Percentiles rank a stretch among this genome's conserved stretches.
These are phyloP conservation scores for Ambastaia sidthimunki DNA, from an alignment of 2,797 vertebrate genomes.

Conservation along the genomic window DNA sequence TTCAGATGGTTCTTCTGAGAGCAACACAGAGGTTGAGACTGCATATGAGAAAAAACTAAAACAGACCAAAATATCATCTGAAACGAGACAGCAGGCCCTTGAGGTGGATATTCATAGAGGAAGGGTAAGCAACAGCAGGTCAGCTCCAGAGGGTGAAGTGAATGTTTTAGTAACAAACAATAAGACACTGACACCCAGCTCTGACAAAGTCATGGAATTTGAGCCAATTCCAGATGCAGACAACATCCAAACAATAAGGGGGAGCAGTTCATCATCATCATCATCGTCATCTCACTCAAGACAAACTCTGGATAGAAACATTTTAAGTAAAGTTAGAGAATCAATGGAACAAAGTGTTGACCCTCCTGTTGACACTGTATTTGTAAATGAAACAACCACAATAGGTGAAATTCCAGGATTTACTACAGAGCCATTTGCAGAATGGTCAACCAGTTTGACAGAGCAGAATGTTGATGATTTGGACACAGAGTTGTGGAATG, in stretches of 20 bases:
- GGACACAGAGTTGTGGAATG: constrained; percentile 67
- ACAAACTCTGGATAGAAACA: constrained; percentile 52
- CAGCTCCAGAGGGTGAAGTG: constrained; percentile 31
- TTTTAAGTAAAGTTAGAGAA: constrained; percentile 49
- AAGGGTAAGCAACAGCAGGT: constrained; percentile 52
- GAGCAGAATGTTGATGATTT: constrained; percentile 42
- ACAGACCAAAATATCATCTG: not conserved
- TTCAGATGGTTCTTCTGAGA: constrained; percentile 52
- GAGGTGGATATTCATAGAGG: constrained; percentile 28
- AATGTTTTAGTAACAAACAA: constrained; percentile 43
- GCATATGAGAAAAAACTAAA: constrained; percentile 25
- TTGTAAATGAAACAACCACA: constrained; percentile 19
- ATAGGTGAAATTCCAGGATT: constrained; percentile 49
- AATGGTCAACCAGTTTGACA: constrained; percentile 59
- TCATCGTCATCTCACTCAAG: constrained; percentile 62
- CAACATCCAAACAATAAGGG: constrained; percentile 54
- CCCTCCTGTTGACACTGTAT: constrained; percentile 25
- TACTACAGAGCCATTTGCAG: constrained; percentile 64
- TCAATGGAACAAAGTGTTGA: constrained; percentile 62
- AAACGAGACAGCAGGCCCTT: not conserved
- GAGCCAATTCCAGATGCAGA: constrained; percentile 68
- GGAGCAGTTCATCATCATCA: constrained; percentile 58
- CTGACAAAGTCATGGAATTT: constrained; percentile 58
- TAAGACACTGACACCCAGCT: not conserved
- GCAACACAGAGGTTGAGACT: constrained; percentile 46